Evolutionary conservation across 2,797 vertebrate species (phyloP).

Genomic region (Eulemur rubriventer): DNA sequence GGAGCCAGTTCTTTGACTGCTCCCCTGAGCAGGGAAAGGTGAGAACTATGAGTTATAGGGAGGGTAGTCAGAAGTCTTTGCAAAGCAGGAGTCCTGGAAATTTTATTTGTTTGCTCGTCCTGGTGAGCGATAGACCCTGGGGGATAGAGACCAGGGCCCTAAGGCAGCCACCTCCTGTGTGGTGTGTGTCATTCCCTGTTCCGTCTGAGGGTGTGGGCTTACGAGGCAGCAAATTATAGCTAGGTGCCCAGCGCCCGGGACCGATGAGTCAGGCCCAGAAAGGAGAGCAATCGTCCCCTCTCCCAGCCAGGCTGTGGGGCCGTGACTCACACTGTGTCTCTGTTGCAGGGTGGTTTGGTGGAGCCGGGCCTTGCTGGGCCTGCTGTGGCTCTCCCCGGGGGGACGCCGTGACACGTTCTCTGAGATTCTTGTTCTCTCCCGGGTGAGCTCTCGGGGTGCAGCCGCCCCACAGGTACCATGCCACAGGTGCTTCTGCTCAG

Average conservation of each 20-base stretch:
- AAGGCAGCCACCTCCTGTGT: not conserved
- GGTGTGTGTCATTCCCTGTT: not conserved
- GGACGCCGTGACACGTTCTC: not conserved
- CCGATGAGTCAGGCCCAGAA: not conserved
- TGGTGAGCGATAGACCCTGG: too few relatives aligned
- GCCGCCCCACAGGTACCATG: conserved; percentile 60
- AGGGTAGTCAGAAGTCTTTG: not conserved
- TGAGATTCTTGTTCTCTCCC: not conserved
- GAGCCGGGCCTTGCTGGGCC: conserved; percentile 30
- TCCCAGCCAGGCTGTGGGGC: not conserved
- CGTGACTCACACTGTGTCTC: conserved; percentile 59
- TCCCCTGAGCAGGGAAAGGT: not conserved
- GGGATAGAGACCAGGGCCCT: not conserved
- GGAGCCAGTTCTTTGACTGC: not conserved
- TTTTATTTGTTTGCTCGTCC: not conserved
- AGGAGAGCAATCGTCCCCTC: not conserved
- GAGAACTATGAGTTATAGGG: not conserved
- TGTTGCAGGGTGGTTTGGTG: conserved; percentile 69
- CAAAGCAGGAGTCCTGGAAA: not conserved
- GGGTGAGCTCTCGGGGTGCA: not conserved
- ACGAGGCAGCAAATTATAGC: not conserved
- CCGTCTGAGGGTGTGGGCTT: not conserved
- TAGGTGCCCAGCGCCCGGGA: not conserved
- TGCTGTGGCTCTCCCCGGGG: not conserved
- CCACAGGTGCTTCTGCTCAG: conserved; percentile 64